Conservation (phyloP, 2,888 invertebrate species). For the Brenthis hecate region DNA sequence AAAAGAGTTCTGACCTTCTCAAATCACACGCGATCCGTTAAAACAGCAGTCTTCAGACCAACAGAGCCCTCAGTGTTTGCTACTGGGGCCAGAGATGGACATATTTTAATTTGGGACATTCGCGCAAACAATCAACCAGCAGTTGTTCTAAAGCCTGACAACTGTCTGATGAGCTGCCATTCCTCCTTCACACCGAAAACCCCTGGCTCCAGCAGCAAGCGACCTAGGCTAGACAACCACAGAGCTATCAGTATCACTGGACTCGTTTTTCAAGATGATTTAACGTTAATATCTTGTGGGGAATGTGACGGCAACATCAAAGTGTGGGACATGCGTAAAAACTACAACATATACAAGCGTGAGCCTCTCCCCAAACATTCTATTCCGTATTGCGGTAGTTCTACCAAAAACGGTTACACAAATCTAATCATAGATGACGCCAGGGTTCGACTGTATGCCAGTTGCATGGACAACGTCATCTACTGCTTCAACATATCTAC, state of each 20-base stretch:
- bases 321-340: constrained; percentile 93
- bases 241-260: constrained; percentile 90
- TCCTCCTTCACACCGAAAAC: constrained; percentile 71
- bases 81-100: constrained; percentile 94
- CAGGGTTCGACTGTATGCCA: constrained; percentile 88
- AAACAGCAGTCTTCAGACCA: constrained; percentile 89
- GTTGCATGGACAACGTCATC: constrained; percentile 92
- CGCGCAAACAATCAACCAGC: constrained; percentile 55
- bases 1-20: constrained; percentile 83
- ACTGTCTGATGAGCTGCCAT: constrained; percentile 87
- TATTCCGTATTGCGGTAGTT: constrained; percentile 88
- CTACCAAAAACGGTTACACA: constrained; percentile 87
- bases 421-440: constrained; percentile 89
- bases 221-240: constrained; percentile 72
- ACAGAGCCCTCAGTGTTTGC: constrained; percentile 89
- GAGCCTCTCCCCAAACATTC: constrained; percentile 87
- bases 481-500: constrained; percentile 92
- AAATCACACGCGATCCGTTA: constrained; percentile 91
- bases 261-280: constrained; percentile 90
- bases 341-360: constrained; percentile 86
- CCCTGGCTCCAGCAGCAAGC: constrained; percentile 77
- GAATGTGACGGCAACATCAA: constrained; percentile 94
- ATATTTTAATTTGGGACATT: constrained; percentile 93
- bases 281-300: constrained; percentile 91
- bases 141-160: constrained; percentile 84